phyloP scores from a whole-genome alignment of 2,113 vertebrate species.

The Scalopus aquaticus region DNA sequence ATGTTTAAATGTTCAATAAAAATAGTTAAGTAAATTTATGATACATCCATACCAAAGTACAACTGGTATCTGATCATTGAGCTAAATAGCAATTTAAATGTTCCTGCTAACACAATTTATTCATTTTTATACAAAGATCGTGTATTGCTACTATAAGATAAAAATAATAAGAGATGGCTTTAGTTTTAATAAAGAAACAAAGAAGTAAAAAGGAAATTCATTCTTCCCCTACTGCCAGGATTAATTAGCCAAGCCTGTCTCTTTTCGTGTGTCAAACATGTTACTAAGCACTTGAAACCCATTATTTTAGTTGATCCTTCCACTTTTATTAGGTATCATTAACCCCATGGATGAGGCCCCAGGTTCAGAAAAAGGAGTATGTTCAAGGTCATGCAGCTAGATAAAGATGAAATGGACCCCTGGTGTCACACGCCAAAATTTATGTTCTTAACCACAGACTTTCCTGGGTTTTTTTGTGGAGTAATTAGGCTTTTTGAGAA shows the following conservation, averaged over 20 bases:
- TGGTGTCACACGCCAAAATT: neutral
- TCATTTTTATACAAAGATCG: slow-evolving; percentile 37
- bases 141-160: neutral
- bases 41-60: neutral
- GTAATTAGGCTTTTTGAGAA: neutral
- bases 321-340: neutral
- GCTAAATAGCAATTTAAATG: neutral
- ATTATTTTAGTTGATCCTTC: neutral
- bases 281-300: neutral
- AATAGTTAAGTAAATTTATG: neutral
- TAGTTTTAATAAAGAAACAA: neutral
- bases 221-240: neutral
- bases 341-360: neutral
- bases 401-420: neutral
- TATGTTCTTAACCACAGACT: neutral
- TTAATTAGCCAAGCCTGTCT: neutral
- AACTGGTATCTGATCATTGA: neutral
- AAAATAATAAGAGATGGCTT: neutral
- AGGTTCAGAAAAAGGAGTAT: neutral
- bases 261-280: neutral
- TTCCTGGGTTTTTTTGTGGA: neutral
- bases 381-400: neutral
- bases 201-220: neutral
- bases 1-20: neutral
- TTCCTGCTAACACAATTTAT: neutral